Base-by-base conservation (phyloP, 2,888 invertebrate species). In the Pandemis corylana region DNA sequence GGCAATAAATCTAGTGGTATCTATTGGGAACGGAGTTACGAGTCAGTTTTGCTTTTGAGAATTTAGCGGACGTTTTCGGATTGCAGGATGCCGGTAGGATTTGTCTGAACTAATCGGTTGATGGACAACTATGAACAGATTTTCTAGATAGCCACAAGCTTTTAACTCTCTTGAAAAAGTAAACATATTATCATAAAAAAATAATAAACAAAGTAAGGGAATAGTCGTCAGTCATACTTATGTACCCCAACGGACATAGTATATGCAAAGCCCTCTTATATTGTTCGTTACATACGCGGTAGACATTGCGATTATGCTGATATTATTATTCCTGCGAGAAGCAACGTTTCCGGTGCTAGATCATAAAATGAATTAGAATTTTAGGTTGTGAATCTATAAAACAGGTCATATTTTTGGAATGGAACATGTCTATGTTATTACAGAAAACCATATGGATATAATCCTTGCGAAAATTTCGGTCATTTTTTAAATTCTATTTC, bases 1-100 rank as follows among this genome's bases (percentile, higher is more conserved):
- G 66, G 71, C 75, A 56, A 71, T 74, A 75, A 75, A 71, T 70
- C 75, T 71, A 68, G 20, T 56, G 67, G 56, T 75, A 75, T 75
- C 71, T 75, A 75, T 75, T 68, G 67, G 63, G 66, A 66, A 67
- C 41, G 44, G 59, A 70, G 69, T 62, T 69, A 65, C 44, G 65
- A 74, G 65, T 74, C 69, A 74, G 69, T 74, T 66, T 65, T 74
- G 69, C 74, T 61, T 66, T 69, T 51, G 68, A 65, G 61, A 61
- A 74, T 70, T 61, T 69, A 74, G 70, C 42, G 69, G 49, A 69
- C 51, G 65, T 15, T 61, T 70, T 66, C 61, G 61, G 61, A 61
- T 42, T 20, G 59, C 42, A 28, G 49, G 64, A 64, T 64, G 49
- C 63, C 59, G 59, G 46, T 61, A 36, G 61, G 49, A 49, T 28